Percentiles rank a stretch among this genome's conserved stretches.
Evolutionary conservation across 2,797 vertebrate species (phyloP).

Genomic region (Botia kubotai): DNA sequence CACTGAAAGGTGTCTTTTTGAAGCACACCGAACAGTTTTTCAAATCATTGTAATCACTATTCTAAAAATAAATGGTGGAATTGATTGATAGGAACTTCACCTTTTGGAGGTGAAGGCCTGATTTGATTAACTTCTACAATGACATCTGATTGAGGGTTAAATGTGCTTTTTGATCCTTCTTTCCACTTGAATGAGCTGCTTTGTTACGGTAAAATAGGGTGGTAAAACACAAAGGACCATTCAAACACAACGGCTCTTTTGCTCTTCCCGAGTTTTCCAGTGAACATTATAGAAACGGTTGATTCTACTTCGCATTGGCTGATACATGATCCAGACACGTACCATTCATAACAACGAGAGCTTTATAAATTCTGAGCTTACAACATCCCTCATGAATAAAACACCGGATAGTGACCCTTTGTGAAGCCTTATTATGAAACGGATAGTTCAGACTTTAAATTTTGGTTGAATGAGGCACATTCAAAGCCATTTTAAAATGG

Average conservation of each 20-base stretch:
- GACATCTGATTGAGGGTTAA: constrained; percentile 43
- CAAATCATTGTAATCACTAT: constrained; percentile 18
- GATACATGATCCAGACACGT: constrained; percentile 25
- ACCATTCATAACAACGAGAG: constrained; percentile 12
- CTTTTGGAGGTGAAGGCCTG: constrained; percentile 25
- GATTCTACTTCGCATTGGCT: constrained; percentile 25
- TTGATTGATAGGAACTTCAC: constrained; percentile 21
- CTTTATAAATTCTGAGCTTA: constrained; percentile 35
- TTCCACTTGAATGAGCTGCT: constrained; percentile 42
- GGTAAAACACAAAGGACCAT: constrained; percentile 46
- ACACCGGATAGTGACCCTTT: constrained; percentile 16
- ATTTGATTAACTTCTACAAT: constrained; percentile 39
- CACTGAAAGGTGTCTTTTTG: constrained; percentile 3
- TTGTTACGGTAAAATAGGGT: constrained; percentile 50
- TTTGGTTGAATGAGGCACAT: not conserved
- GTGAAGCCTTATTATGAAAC: constrained; percentile 8
- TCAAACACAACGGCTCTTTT: constrained; percentile 45
- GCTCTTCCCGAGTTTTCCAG: constrained; percentile 29
- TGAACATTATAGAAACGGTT: constrained; percentile 15
- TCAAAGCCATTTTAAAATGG: not conserved
- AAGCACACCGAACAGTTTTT: constrained; percentile 17
- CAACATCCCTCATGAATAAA: constrained; percentile 38
- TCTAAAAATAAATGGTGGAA: not conserved
- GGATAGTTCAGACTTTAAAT: not conserved
- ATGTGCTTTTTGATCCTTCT: constrained; percentile 33